These are phyloP conservation scores for Glaucidium brasilianum DNA, from an alignment of 2,113 vertebrate genomes.

Conservation along the genomic window DNA sequence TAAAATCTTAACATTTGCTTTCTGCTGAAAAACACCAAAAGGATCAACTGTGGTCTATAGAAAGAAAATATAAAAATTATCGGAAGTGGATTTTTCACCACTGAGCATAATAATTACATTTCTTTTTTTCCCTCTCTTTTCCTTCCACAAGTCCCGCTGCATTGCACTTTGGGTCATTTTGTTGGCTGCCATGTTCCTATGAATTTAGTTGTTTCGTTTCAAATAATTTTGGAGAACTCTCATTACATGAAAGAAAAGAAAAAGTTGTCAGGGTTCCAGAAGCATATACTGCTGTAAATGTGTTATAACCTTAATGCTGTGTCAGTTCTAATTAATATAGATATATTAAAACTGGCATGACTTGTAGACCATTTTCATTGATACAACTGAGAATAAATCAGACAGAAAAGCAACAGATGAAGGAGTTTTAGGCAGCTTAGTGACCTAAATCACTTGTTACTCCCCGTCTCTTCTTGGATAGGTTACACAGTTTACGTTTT, in stretches of 20 bases:
- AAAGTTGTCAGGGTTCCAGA: constrained; percentile 20
- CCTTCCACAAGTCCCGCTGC: neutral
- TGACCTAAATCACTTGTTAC: constrained; percentile 1
- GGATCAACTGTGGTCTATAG: neutral
- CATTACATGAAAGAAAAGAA: constrained; percentile 21
- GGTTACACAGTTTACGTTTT: neutral
- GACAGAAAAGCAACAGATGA: constrained; percentile 13
- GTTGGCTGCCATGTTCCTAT: neutral
- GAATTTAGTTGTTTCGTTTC: constrained; percentile 14
- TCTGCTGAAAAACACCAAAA: neutral
- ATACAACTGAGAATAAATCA: constrained; percentile 43
- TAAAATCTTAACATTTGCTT: neutral
- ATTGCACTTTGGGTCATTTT: neutral
- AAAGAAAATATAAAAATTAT: neutral
- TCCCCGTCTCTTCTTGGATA: neutral
- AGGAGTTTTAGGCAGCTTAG: constrained; percentile 28
- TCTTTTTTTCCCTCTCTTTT: neutral
- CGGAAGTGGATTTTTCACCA: neutral
- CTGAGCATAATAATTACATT: neutral
- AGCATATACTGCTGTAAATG: neutral
- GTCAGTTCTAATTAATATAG: constrained; percentile 46
- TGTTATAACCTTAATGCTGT: neutral
- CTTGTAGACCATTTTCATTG: constrained; percentile 26
- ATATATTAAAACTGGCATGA: constrained; percentile 14
- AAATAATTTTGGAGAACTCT: constrained; percentile 21